Evolutionary conservation across 2,113 vertebrate species (phyloP).

Genomic region (Gambusia affinis): DNA sequence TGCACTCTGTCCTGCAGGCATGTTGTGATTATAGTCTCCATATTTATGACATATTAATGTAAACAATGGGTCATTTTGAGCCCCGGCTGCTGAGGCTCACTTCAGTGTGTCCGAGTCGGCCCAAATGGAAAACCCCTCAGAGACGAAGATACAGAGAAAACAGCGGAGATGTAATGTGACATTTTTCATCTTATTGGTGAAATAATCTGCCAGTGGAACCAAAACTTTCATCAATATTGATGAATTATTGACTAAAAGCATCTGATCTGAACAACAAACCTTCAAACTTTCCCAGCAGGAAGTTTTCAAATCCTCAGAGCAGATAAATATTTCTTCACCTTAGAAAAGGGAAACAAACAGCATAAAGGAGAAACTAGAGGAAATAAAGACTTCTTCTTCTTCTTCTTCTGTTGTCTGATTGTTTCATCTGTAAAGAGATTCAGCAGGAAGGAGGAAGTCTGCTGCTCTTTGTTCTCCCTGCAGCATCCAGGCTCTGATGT

Average conservation of each 20-base stretch:
- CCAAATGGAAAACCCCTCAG: too few species aligned
- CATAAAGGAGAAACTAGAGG: not conserved
- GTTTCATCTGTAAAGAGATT: not conserved
- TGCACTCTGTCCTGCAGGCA: not conserved
- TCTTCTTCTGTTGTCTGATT: not conserved
- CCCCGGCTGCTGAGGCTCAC: not conserved
- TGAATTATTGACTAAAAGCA: not conserved
- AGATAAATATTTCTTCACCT: not conserved
- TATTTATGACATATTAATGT: not conserved
- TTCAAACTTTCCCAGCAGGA: not conserved
- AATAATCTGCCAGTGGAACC: too few species aligned
- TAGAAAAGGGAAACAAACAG: not conserved
- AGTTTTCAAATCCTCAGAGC: not conserved
- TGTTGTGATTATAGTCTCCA: not conserved
- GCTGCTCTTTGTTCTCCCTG: conserved; percentile 57
- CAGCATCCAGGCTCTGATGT: conserved; percentile 18
- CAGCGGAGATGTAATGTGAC: too few species aligned
- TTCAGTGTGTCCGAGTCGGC: too few species aligned
- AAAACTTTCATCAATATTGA: too few species aligned
- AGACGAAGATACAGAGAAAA: too few species aligned
- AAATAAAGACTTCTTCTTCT: conserved; percentile 18
- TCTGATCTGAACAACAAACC: not conserved
- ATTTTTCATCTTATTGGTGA: too few species aligned
- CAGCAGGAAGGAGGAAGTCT: not conserved
- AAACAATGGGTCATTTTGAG: not conserved